Conservation (phyloP, 2,797 vertebrate species). For the Parotocinclus haroldoi region DNA sequence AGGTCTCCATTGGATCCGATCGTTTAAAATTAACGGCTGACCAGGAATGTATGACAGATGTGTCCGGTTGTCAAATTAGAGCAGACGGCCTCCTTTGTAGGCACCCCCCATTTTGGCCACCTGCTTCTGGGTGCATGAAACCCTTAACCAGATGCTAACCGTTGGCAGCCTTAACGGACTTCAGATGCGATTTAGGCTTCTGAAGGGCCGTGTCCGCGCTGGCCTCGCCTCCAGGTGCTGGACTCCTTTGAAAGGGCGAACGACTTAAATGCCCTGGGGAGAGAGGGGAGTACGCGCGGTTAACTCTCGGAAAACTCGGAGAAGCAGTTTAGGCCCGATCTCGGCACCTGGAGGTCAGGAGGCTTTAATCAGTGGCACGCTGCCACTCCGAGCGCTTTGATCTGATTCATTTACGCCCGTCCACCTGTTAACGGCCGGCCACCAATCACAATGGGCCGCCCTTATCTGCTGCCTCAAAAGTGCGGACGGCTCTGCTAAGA, state of each 20-base stretch:
- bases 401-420: constrained; percentile 79
- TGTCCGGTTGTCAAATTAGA: constrained; percentile 6
- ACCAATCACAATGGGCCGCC: constrained; percentile 66
- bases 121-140: constrained; percentile 50
- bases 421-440: constrained; percentile 79
- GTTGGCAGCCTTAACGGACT: constrained; percentile 12
- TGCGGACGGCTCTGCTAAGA: constrained; percentile 6
- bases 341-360: constrained; percentile 73
- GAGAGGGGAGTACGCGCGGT: constrained; percentile 39
- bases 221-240: constrained; percentile 56
- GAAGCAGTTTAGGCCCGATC: constrained; percentile 52
- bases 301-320: constrained; percentile 47
- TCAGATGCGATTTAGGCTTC: constrained; percentile 35
- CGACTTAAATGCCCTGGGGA: constrained; percentile 42
- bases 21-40: no score
- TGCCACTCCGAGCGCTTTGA: constrained; percentile 68
- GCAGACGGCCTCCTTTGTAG: constrained; percentile 12
- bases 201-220: constrained; percentile 18
- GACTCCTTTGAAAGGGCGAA: constrained; percentile 46
- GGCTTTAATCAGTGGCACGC: constrained; percentile 71
- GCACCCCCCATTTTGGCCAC: constrained; percentile 27
- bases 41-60: background rate
- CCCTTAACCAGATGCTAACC: constrained; percentile 34
- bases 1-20: no score
- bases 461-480: constrained; percentile 57